Conservation (phyloP, 92 coral and sea anemone genomes). For the Phymanthus crucifer region DNA sequence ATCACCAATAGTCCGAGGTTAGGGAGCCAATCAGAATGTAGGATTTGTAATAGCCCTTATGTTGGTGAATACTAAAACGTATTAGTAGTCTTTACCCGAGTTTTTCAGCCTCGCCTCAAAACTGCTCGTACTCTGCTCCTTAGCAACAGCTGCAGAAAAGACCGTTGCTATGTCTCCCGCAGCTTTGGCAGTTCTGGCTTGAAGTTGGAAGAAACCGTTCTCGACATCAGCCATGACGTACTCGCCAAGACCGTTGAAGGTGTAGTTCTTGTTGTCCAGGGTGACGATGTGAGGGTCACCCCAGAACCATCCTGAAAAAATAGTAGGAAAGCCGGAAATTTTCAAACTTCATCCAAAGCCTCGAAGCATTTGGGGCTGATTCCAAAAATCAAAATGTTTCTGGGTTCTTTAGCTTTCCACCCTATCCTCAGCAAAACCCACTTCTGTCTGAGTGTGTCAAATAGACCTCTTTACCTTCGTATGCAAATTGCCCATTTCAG, state of each 20-base stretch:
- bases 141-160: conserved; percentile 57
- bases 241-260: conserved; percentile 67
- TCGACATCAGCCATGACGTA: conserved; percentile 49
- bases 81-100: conserved; percentile 10
- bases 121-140: conserved; percentile 40
- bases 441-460: too few relatives aligned
- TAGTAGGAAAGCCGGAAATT: not conserved
- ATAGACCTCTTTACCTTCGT: too few relatives aligned
- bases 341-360: too few relatives aligned
- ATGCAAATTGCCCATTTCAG: too few relatives aligned
- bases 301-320: conserved; percentile 53
- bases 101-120: conserved; percentile 45
- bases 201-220: conserved; percentile 57
- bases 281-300: conserved; percentile 70
- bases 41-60: too few relatives aligned
- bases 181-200: conserved; percentile 59
- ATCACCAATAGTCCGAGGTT: too few relatives aligned
- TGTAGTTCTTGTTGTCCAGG: conserved; percentile 60
- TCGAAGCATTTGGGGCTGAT: too few relatives aligned
- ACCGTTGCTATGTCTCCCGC: conserved; percentile 55
- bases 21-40: too few relatives aligned
- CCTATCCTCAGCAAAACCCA: too few relatives aligned
- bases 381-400: too few relatives aligned
- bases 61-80: too few relatives aligned
- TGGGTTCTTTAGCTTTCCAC: too few relatives aligned